phyloP scores from a whole-genome alignment of 2,113 vertebrate species.

The Burhinus bistriatus region DNA sequence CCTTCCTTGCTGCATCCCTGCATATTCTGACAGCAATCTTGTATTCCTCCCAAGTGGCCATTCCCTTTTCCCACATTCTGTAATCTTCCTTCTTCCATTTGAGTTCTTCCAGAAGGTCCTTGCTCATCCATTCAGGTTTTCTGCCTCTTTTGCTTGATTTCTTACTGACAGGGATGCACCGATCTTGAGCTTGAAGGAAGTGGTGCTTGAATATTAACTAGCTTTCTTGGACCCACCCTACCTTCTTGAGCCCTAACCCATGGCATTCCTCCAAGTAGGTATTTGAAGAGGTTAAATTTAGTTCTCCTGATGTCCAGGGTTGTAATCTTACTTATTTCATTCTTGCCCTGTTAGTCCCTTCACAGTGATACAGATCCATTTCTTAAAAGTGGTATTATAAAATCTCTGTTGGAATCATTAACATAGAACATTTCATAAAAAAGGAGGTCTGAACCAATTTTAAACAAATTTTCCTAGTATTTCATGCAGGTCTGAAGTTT shows the following conservation, averaged over 20 bases:
- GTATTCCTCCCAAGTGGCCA: neutral
- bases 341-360: neutral
- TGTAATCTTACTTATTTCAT: neutral
- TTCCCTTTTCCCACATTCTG: neutral
- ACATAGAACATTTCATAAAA: neutral
- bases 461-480: neutral
- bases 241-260: too few species aligned
- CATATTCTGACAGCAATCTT: neutral
- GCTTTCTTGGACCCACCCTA: too few species aligned
- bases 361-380: neutral
- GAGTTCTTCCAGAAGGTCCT: too few species aligned
- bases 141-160: too few species aligned
- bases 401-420: neutral
- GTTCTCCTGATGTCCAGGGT: neutral
- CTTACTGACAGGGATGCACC: too few species aligned
- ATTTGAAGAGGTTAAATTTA: neutral
- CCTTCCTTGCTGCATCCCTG: neutral
- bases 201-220: too few species aligned
- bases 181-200: too few species aligned
- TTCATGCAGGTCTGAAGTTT: neutral
- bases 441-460: neutral
- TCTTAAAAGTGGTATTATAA: neutral
- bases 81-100: neutral
- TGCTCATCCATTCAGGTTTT: too few species aligned
- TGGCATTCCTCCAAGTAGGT: neutral